Evolutionary conservation across 2,113 vertebrate species (phyloP), one percentile per base, ranked within the genome.

Genomic region (Archocentrus centrarchus): DNA sequence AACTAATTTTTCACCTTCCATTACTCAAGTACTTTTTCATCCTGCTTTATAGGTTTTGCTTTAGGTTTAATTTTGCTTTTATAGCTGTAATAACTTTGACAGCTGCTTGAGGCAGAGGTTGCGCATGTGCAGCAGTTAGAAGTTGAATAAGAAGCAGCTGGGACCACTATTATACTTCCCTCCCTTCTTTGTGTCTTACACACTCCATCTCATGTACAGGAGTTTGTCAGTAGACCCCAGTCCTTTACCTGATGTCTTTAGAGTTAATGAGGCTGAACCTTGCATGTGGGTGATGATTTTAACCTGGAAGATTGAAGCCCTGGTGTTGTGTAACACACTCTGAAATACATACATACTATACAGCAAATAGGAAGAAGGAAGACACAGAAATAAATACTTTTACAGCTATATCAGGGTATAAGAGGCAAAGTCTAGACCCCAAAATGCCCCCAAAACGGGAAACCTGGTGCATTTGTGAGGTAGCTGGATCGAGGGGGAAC

Each of bases 141-240:
- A 70, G 77, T 76, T 75, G 85, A 92, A 94, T 90, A 79, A 81
- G 89, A 94, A 95, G 89, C 93, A 96, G 93, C 92, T 96, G 91
- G 86, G 57, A 83, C 63, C 81, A 70, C 84, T 86, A 88, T 86
- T 79, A 81, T 58, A 59, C 62, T 73, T 62, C 66, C 39, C 80
- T 85, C 87, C 77, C 79, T 80, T 55, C 83, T 89, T 83, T 82
- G 84, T 88, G 78, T 81, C 39, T 2, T 32, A 44, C 59, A 77
- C 66, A 77, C 30, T 70, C 59, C 75, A 73, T 47, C 57, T 82
- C 77, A 73, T 60, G 30, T 75, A 37, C 76, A 85, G 75, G 47
- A 68, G 77, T 89, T 87, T 66, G 59, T 62, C 62, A 63, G 64
- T 70, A 20, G 10, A 59, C 59, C 32, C 17, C 63, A 66, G 30